Evolutionary conservation across 2,113 vertebrate species (phyloP).

Genomic region (Perca fluviatilis): DNA sequence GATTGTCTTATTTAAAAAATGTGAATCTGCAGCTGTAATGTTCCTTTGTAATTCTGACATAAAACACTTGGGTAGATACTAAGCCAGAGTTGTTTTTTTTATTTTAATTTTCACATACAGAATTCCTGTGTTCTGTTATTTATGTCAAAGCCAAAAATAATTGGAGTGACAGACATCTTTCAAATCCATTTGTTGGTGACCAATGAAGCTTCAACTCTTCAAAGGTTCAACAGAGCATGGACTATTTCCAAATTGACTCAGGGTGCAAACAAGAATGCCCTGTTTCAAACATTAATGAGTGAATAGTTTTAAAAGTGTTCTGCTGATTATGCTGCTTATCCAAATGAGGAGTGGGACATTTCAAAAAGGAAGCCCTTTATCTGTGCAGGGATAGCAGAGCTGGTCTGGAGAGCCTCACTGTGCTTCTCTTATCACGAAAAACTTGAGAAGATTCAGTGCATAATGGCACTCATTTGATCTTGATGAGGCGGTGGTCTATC

Average conservation of each 20-base stretch:
- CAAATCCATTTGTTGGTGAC: conserved; percentile 23
- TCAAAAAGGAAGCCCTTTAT: conserved; percentile 82
- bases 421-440: conserved; percentile 76
- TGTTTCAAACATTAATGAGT: conserved; percentile 70
- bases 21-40: conserved; percentile 50
- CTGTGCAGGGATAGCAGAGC: conserved; percentile 69
- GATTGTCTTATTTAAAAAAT: conserved; percentile 67
- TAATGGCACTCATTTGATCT: conserved; percentile 77
- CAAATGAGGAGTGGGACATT: conserved; percentile 78
- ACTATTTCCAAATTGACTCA: conserved; percentile 46
- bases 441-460: conserved; percentile 58
- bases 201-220: conserved; percentile 39
- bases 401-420: conserved; percentile 81
- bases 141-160: conserved; percentile 22
- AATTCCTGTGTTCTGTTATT: conserved; percentile 45
- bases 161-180: conserved; percentile 30
- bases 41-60: conserved; percentile 58
- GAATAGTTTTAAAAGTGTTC: conserved; percentile 66
- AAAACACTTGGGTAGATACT: conserved; percentile 45
- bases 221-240: conserved; percentile 41
- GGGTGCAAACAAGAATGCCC: conserved; percentile 55
- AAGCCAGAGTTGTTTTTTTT: conserved; percentile 24
- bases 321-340: conserved; percentile 72
- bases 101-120: conserved; percentile 6
- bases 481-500: conserved; percentile 65